Percentiles rank a stretch among this genome's conserved stretches.
Evolutionary conservation across 2,797 vertebrate genomes (phyloP).

Genomic region (Paramormyrops hopkinsi): DNA sequence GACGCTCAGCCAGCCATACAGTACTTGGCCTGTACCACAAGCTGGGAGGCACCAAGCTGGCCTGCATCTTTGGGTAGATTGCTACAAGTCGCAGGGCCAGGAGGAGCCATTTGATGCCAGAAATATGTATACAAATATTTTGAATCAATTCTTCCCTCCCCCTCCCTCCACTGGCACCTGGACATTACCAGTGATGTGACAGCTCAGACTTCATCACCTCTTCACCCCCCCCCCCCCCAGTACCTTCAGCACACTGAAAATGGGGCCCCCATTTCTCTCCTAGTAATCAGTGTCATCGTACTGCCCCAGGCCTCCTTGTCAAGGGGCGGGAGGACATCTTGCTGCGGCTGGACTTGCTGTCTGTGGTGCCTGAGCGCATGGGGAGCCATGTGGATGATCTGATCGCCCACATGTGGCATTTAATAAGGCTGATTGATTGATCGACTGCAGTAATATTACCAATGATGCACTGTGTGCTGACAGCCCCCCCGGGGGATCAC

Average conservation of each 20-base stretch:
- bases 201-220: slow-evolving; percentile 43
- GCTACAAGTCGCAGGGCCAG: not conserved
- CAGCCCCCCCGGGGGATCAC: not conserved
- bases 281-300: slow-evolving; percentile 52
- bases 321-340: not conserved
- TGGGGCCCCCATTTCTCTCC: slow-evolving; percentile 36
- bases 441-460: slow-evolving; percentile 11
- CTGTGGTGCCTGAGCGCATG: not conserved
- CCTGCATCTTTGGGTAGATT: not conserved
- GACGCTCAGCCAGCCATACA: not conserved
- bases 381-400: not conserved
- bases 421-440: slow-evolving; percentile 11
- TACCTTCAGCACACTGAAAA: slow-evolving; percentile 44
- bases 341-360: not conserved
- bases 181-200: not conserved
- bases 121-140: not conserved
- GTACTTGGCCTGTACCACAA: not conserved
- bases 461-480: not conserved
- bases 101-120: not conserved
- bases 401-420: not conserved
- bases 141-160: not conserved
- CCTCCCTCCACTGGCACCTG: not conserved
- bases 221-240: not conserved
- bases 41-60: not conserved
- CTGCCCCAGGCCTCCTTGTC: slow-evolving; percentile 50